These are phyloP conservation scores for Zosterops hypoxanthus DNA, from an alignment of 2,113 vertebrate species.

Conservation along the genomic window DNA sequence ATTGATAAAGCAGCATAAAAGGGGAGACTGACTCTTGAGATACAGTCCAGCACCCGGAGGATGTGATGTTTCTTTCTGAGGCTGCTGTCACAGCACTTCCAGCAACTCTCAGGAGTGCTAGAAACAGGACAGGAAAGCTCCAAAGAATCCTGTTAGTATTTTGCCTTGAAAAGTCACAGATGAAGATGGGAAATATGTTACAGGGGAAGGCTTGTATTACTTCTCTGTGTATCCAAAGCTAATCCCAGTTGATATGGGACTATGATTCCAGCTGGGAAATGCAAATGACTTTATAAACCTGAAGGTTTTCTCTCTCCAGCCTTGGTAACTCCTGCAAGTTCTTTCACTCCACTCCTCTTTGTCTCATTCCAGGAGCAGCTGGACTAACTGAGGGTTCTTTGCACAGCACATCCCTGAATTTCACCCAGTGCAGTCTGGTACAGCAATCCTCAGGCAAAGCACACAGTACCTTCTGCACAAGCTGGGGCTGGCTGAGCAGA, in stretches of 20 bases:
- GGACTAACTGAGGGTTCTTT: slow-evolving; percentile 37
- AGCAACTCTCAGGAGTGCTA: background rate
- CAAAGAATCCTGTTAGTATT: background rate
- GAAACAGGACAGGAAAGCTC: background rate
- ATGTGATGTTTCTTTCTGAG: background rate
- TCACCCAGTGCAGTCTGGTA: slow-evolving; percentile 34
- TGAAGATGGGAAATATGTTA: background rate
- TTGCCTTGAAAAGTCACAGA: background rate
- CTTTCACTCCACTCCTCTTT: background rate
- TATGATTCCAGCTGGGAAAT: background rate
- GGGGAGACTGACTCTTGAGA: background rate
- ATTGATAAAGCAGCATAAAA: background rate
- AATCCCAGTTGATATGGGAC: background rate
- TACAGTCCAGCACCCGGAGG: background rate
- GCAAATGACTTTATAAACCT: background rate
- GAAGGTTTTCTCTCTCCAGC: background rate
- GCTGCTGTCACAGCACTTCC: background rate
- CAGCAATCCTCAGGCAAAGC: background rate
- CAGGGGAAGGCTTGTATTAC: background rate
- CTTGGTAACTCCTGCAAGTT: background rate
- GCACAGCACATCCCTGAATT: slow-evolving; percentile 33
- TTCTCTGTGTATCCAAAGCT: background rate
- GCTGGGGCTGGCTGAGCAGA: background rate
- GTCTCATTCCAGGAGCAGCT: slow-evolving; percentile 44
- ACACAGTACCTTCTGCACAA: background rate